Percentiles rank a stretch among this genome's conserved stretches.
phyloP scores from a whole-genome alignment of 2,797 vertebrate species.

The Pelobates cultripes region DNA sequence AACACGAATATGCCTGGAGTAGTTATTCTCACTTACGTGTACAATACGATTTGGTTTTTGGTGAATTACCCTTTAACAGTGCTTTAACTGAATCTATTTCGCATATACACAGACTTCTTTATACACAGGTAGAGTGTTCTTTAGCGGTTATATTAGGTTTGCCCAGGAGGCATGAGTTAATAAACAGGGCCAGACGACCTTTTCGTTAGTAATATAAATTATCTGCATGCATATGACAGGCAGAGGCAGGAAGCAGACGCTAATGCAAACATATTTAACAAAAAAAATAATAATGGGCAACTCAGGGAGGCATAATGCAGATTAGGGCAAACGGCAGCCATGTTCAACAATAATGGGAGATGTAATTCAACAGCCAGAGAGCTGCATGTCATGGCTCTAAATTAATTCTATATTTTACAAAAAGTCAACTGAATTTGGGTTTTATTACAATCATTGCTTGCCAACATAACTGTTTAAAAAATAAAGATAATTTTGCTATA shows the following conservation, averaged over 20 bases:
- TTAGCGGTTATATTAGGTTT: no score
- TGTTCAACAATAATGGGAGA: no score
- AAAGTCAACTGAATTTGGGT: no score
- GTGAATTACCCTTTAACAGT: not conserved
- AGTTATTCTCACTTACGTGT: no score
- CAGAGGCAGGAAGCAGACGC: not conserved
- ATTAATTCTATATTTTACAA: no score
- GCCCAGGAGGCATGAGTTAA: constrained; percentile 1
- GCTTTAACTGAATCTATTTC: not conserved
- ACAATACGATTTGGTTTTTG: no score
- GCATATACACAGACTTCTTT: constrained; percentile 16
- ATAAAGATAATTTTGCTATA: no score
- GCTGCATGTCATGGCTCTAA: no score
- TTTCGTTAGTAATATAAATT: constrained; percentile 28
- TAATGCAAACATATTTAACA: not conserved
- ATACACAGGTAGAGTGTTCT: constrained; percentile 23
- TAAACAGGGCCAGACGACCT: not conserved
- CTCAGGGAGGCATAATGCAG: not conserved
- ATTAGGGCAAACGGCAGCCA: not conserved
- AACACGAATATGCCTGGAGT: no score
- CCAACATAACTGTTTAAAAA: no score
- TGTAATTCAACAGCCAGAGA: no score
- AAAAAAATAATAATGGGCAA: not conserved
- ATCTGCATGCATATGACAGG: constrained; percentile 29
- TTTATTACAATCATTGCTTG: no score